Evolutionary conservation across 2,113 vertebrate species (phyloP).

Genomic region (Acanthisitta chloris): DNA sequence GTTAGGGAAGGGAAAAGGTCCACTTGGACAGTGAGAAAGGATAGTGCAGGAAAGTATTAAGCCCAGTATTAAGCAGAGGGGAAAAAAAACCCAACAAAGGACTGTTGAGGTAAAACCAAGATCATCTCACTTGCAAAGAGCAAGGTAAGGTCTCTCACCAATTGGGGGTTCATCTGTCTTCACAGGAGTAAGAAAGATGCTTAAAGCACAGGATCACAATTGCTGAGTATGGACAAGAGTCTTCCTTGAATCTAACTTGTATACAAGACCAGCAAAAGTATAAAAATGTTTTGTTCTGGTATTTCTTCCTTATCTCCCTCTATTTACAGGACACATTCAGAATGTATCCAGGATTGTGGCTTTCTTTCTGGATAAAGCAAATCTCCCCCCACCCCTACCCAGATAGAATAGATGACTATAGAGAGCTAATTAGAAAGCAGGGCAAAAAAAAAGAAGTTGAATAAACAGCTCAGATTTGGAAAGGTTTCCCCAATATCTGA

Average conservation of each 20-base stretch:
- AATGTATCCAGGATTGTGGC: neutral
- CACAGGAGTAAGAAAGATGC: neutral
- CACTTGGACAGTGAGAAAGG: neutral
- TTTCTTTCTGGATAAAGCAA: neutral
- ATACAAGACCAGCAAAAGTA: neutral
- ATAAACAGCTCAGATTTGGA: neutral
- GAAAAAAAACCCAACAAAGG: fast-evolving
- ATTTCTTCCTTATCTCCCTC: neutral
- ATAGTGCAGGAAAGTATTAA: neutral
- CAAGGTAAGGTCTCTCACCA: neutral
- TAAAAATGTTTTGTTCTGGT: neutral
- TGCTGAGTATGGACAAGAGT: neutral
- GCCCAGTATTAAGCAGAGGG: neutral
- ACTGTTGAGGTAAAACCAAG: neutral
- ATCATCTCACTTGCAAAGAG: neutral
- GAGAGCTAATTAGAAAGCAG: neutral
- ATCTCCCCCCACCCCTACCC: neutral
- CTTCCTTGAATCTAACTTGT: fast-evolving
- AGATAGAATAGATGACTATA: neutral
- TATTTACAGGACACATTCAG: neutral
- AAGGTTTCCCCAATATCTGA: neutral
- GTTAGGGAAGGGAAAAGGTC: neutral
- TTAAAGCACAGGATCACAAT: neutral
- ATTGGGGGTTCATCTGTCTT: fast-evolving
- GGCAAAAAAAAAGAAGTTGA: neutral